phyloP scores from a whole-genome alignment of 2,888 invertebrate species.

The Drepana falcataria region DNA sequence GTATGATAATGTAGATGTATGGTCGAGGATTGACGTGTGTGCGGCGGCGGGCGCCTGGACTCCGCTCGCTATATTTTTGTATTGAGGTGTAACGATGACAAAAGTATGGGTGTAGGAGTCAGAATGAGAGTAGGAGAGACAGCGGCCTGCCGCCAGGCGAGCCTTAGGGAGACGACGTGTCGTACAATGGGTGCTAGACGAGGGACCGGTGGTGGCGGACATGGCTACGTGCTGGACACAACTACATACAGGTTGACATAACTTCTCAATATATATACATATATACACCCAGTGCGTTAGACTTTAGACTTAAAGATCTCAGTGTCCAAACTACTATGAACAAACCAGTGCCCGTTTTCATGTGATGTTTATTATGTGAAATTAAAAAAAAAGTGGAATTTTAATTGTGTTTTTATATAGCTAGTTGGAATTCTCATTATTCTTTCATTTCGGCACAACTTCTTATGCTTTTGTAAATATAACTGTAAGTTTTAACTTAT shows the following conservation, averaged over 20 bases:
- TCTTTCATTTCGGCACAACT: slow-evolving; percentile 61
- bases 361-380: slow-evolving; percentile 57
- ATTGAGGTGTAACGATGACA: slow-evolving; percentile 49
- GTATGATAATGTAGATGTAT: slow-evolving; percentile 2
- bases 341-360: slow-evolving; percentile 72
- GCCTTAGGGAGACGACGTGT: slow-evolving; percentile 41
- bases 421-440: slow-evolving; percentile 66
- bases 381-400: slow-evolving; percentile 52
- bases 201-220: slow-evolving; percentile 39
- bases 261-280: slow-evolving; percentile 17
- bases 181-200: slow-evolving; percentile 57
- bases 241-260: slow-evolving; percentile 31
- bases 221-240: slow-evolving; percentile 27
- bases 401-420: slow-evolving; percentile 70
- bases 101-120: slow-evolving; percentile 43
- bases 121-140: slow-evolving; percentile 11
- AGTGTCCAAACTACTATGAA: slow-evolving; percentile 67
- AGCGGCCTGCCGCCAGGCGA: slow-evolving; percentile 27
- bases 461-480: slow-evolving; percentile 76
- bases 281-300: slow-evolving; percentile 48
- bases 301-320: slow-evolving; percentile 60
- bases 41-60: slow-evolving; percentile 8
- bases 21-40: background rate
- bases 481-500: slow-evolving; percentile 69
- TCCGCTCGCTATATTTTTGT: slow-evolving; percentile 53